phyloP scores from a whole-genome alignment of 2,797 vertebrate species.

The Microhierax caerulescens region DNA sequence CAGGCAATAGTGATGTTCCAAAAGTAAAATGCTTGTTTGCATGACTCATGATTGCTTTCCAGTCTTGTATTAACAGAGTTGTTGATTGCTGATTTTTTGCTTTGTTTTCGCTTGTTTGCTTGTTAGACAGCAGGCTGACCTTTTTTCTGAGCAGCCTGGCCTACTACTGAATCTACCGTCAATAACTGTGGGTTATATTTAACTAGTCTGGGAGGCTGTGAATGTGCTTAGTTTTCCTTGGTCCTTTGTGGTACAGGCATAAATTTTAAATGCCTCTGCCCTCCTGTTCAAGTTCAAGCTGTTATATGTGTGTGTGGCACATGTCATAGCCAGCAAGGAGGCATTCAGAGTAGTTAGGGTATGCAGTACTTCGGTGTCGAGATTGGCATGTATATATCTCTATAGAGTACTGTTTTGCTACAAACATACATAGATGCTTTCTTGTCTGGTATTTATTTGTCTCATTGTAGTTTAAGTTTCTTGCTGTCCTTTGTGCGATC shows the following conservation, averaged over 20 bases:
- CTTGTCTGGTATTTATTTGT: background rate
- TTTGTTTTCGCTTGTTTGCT: background rate
- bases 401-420: background rate
- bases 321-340: background rate
- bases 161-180: background rate
- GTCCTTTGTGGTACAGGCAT: background rate
- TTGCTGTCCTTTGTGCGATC: background rate
- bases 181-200: background rate
- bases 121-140: background rate
- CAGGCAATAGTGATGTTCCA: background rate
- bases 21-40: background rate
- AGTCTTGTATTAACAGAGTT: background rate
- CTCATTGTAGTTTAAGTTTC: background rate
- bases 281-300: background rate
- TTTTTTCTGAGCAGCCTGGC: background rate
- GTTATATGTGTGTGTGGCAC: accelerated
- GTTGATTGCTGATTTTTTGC: background rate
- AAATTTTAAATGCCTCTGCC: background rate
- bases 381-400: background rate
- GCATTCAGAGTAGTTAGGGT: background rate
- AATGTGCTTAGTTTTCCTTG: background rate
- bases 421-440: background rate
- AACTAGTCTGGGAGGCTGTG: background rate
- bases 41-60: background rate
- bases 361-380: background rate